phyloP scores from a whole-genome alignment of 2,113 vertebrate genomes.

The Callithrix jacchus region DNA sequence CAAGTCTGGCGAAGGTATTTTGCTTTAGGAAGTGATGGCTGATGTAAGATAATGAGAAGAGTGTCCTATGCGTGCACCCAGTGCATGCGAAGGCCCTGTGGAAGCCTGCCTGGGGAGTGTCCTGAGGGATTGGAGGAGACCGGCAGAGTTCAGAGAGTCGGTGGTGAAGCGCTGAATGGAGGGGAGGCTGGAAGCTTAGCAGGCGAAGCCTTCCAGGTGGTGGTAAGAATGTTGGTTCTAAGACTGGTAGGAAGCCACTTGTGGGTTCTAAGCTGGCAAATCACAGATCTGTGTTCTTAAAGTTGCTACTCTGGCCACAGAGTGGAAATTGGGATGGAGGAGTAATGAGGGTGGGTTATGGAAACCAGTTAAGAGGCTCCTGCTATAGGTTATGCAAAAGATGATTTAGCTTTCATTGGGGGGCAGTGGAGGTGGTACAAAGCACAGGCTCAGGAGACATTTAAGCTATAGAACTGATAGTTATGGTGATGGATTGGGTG shows the following conservation, averaged over 20 bases:
- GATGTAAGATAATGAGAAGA: neutral
- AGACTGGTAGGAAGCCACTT: neutral
- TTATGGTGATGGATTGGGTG: neutral
- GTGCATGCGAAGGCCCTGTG: neutral
- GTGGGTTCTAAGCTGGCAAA: neutral
- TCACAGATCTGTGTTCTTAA: neutral
- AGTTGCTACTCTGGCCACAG: neutral
- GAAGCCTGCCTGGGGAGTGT: neutral
- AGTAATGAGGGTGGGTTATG: no score
- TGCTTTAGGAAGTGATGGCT: neutral
- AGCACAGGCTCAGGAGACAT: neutral
- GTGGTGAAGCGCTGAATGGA: neutral
- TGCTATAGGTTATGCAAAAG: neutral
- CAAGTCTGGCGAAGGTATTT: neutral
- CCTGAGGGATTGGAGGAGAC: no score
- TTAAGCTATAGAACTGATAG: neutral
- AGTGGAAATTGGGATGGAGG: neutral
- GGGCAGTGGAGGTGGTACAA: neutral
- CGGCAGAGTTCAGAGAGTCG: no score
- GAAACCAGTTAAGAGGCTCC: neutral
- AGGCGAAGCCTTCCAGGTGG: neutral
- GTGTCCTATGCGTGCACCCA: no score
- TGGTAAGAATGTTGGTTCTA: neutral
- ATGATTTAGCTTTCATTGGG: neutral
- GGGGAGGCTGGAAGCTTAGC: no score